A percentile compares a stretch with the other conserved stretches of the same genome.
Conservation (phyloP, 2,888 invertebrate genomes). For the Hyles lineata region DNA sequence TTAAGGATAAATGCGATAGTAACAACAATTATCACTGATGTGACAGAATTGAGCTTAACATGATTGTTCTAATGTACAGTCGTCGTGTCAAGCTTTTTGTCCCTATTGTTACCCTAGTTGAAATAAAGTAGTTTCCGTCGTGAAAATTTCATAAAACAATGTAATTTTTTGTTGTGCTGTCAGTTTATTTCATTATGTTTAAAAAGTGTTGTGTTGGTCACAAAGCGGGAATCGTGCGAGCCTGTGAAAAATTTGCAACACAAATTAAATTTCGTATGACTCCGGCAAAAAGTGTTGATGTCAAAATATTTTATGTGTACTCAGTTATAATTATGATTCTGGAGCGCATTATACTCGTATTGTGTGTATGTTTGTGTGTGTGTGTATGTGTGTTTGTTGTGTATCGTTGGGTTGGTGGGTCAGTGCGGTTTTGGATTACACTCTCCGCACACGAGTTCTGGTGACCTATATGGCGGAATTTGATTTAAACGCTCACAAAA, state of each 20-base stretch:
- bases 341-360: neutral
- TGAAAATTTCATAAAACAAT: too few species aligned
- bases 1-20: too few species aligned
- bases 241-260: neutral
- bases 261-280: neutral
- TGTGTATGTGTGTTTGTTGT: neutral
- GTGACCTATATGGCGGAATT: neutral
- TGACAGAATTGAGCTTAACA: too few species aligned
- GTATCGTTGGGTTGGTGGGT: neutral
- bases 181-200: too few species aligned
- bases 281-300: neutral
- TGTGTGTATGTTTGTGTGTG: conserved; percentile 25
- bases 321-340: conserved; percentile 3
- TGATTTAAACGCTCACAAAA: neutral
- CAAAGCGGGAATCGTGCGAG: neutral
- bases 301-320: neutral
- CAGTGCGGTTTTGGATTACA: conserved; percentile 13
- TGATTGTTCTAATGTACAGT: too few species aligned
- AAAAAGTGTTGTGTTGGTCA: neutral
- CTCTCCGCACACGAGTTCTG: neutral
- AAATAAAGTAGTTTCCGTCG: too few species aligned
- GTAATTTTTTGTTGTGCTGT: too few species aligned
- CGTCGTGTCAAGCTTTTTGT: too few species aligned
- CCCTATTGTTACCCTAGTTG: too few species aligned
- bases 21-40: too few species aligned